phyloP scores from a whole-genome alignment of 2,888 invertebrate species.

The Chalcosyrphus nemorum region DNA sequence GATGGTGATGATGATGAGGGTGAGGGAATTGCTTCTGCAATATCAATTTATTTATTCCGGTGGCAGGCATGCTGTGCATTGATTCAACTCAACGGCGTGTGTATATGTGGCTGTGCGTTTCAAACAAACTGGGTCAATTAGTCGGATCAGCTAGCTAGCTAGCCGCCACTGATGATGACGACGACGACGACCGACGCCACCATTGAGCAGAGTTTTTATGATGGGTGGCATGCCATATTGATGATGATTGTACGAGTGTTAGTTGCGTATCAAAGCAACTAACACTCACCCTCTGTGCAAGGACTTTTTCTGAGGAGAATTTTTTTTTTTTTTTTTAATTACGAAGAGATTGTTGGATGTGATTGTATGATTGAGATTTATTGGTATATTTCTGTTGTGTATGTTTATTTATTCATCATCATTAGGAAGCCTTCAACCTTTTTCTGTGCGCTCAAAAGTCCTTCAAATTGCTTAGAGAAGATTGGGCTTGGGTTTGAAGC shows the following conservation, averaged over 20 bases:
- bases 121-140: constrained; percentile 55
- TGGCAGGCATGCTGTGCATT: neutral
- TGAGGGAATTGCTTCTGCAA: constrained; percentile 5
- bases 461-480: neutral
- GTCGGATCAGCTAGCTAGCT: constrained; percentile 35
- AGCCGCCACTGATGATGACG: constrained; percentile 14
- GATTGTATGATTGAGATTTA: constrained; percentile 45
- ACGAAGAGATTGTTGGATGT: constrained; percentile 23
- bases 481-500: too few species aligned
- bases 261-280: neutral
- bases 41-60: constrained; percentile 47
- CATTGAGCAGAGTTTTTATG: constrained; percentile 32
- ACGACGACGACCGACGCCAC: too few species aligned
- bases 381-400: neutral
- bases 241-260: constrained; percentile 13
- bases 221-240: constrained; percentile 21
- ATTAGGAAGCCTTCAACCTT: neutral
- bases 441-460: neutral
- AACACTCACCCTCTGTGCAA: neutral
- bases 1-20: constrained; percentile 8
- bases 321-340: constrained; percentile 57
- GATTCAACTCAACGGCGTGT: too few species aligned
- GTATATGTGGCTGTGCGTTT: constrained; percentile 18
- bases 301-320: constrained; percentile 11
- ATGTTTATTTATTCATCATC: constrained; percentile 22